Evolutionary conservation across 2,113 vertebrate genomes (phyloP), one percentile per base, ranked within the genome.

Genomic region (Furnarius figulus): DNA sequence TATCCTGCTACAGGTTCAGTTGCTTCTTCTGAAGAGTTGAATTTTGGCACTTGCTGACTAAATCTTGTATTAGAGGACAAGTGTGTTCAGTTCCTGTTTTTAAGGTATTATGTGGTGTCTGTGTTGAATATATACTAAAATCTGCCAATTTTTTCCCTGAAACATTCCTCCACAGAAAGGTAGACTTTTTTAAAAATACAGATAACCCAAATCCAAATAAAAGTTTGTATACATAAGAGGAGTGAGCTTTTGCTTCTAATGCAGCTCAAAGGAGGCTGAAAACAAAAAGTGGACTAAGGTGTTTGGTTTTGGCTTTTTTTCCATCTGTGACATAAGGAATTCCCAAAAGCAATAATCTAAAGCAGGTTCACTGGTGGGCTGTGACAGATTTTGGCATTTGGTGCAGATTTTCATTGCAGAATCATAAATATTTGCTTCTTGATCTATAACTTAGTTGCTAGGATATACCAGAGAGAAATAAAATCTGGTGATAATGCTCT

Each of bases 371-470:
- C 49, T 83, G 66, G 37, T 86, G 59, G 47, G 46, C 72, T 68
- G 11, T 65, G 44, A 82, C 75, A 95, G 61, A 79, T 83, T 65
- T 91, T 75, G 77, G 73, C 52, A 75, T 95, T 89, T 91, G 59
- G 68, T 81, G 37, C 28, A 77, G 89, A 87, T 89, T 72, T 85
- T 82, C 30, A 44, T 82, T 0, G 44, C 62, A 46, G 46, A 87
- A 52, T 89, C 47, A 22, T 40, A 85, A 87, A 40, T 87, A 79
- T 68, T 50, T 89, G 2, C 37, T 85, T 82, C 53, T 87, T 65
- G 14, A 81, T 79, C 46, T 89, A 28, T 56, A 83, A 82, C n/a
- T 79, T 44, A 87, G 66, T 77, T 80, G 77, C 47, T 82, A 37
- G 13, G 17, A 63, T 76, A 23, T 81, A 67, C 71, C 61, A 75